Evolutionary conservation across 2,888 invertebrate genomes (phyloP).

Genomic region (Stratiomys singularior): DNA sequence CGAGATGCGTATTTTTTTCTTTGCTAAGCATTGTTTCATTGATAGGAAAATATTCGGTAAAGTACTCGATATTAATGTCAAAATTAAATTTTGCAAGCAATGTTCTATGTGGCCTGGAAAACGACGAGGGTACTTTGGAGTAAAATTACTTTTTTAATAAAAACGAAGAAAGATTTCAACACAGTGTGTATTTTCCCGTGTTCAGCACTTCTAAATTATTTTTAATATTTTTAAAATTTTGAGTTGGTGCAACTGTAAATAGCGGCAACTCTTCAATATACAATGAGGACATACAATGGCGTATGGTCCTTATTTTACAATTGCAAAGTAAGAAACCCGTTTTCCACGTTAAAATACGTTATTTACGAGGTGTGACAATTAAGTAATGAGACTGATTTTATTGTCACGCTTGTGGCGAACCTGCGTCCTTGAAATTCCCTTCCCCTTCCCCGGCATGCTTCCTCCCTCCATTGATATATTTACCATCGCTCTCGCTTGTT

Average conservation of each 20-base stretch:
- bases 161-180: neutral
- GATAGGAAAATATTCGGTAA: neutral
- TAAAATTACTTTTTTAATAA: neutral
- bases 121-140: neutral
- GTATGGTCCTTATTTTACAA: neutral
- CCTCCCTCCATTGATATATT: too few relatives aligned
- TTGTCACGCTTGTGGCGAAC: too few relatives aligned
- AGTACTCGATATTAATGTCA: conserved; percentile 28
- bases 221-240: neutral
- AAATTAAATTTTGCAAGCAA: conserved; percentile 17
- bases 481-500: too few relatives aligned
- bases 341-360: too few relatives aligned
- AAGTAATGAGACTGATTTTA: too few relatives aligned
- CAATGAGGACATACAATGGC: neutral
- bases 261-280: neutral
- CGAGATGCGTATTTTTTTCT: neutral
- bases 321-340: too few relatives aligned
- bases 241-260: too few relatives aligned
- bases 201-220: neutral
- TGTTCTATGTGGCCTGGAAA: neutral
- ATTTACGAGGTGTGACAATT: too few relatives aligned
- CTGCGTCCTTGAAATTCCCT: too few relatives aligned
- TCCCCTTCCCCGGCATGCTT: too few relatives aligned
- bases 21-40: neutral
- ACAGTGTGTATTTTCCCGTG: neutral